Evolutionary conservation across 1,140 invertebrate genomes (phyloP), one percentile per base, ranked within the genome.

Genomic region (Bemisia tabaci): DNA sequence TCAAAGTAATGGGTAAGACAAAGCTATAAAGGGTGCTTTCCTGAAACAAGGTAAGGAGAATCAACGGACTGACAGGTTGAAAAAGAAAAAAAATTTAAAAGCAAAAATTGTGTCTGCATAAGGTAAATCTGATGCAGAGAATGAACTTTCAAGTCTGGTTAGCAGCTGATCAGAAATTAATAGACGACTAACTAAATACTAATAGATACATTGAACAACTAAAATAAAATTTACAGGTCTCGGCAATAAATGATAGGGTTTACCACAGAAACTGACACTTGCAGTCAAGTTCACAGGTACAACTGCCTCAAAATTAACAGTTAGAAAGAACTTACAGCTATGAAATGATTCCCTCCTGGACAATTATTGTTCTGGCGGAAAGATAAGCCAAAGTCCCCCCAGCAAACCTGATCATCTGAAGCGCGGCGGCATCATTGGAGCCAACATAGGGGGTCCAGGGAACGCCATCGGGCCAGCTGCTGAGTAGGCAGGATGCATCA

Each of bases 401-500:
- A 73, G 65, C 71, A 74, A 72, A 74, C 73, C 73, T 73, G 86
- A 89, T 89, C 87, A 89, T 87, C 87, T 87, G 78, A 87, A 89
- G 76, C 87, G 83, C 66, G 86, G 86, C 75, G 86, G 86, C 85
- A 88, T 86, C 82, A 87, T 85, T 68, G 84, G 84, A 67, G 81
- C 78, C 68, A 83, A 75, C 79, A 85, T 82, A 68, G 82, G 83
- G 67, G 79, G 82, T 70, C 82, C 79, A 22, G 82, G 82, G 70
- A 84, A 84, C 64, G 77, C 79, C 82, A 85, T 83, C 60, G 83
- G 83, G n/a, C 71, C 72, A 23, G 70, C 73, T 17, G 82, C 75
- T 39, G 82, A 83, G 71, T 85, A 85, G 72, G 33, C 33, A 48
- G 79, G 80, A 76, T 81, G 79, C 75, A 86, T 84, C 70, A 83